Percentiles rank a stretch among this genome's conserved stretches.
Evolutionary conservation across 2,888 invertebrate genomes (phyloP).

Genomic region (Monochamus alternatus): DNA sequence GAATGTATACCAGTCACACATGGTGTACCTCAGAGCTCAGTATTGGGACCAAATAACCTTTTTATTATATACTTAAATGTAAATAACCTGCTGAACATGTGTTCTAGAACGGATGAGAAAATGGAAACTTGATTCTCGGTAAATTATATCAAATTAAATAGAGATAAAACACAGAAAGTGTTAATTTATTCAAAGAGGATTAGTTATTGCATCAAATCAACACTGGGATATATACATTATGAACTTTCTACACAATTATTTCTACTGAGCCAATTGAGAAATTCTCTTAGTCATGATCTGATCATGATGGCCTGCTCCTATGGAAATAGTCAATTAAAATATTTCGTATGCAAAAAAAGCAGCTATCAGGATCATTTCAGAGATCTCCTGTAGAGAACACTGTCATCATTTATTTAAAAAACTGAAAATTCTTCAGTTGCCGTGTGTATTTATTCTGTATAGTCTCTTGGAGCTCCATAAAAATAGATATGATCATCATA

Average conservation of each 20-base stretch:
- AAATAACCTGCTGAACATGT: constrained; percentile 10
- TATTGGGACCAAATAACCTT: constrained; percentile 16
- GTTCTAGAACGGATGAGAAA: background rate
- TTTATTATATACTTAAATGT: constrained; percentile 18
- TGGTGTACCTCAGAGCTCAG: constrained; percentile 10
- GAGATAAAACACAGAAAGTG: constrained; percentile 9
- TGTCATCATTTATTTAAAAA: background rate
- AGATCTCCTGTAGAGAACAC: background rate
- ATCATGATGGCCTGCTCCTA: constrained; percentile 17
- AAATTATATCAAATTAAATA: constrained; percentile 21
- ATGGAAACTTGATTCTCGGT: background rate
- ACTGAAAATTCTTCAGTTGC: no score
- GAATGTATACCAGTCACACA: background rate
- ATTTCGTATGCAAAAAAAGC: background rate
- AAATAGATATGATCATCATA: no score
- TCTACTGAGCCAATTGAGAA: constrained; percentile 19
- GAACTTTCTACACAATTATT: constrained; percentile 27
- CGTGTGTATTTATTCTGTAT: no score
- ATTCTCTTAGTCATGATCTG: constrained; percentile 9
- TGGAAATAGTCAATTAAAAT: constrained; percentile 2
- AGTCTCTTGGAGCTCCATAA: no score
- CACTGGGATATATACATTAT: constrained; percentile 16
- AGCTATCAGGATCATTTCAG: constrained; percentile 18
- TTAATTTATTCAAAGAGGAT: constrained; percentile 10
- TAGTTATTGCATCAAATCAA: background rate